Conservation (phyloP, 1,140 invertebrate genomes). For the Sinonovacula constricta region DNA sequence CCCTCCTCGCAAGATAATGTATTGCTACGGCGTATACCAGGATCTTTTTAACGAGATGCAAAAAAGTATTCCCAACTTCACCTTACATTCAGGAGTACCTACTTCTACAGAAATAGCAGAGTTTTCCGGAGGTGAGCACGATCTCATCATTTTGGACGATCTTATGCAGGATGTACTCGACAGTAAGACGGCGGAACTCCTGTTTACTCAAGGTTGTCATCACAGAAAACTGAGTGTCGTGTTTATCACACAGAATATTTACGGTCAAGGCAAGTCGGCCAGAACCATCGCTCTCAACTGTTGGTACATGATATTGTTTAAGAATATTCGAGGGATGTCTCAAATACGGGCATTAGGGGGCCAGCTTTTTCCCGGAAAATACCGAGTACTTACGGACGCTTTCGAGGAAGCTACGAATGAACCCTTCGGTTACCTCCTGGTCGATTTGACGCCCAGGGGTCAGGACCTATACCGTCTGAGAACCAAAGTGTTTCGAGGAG, state of each 20-base stretch:
- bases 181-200: conserved; percentile 9
- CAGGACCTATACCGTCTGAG: conserved; percentile 11
- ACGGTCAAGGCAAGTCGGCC: conserved; percentile 5
- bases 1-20: neutral
- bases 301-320: conserved; percentile 15
- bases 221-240: conserved; percentile 13
- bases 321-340: conserved; percentile 24
- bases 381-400: neutral
- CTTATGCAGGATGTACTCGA: conserved; percentile 17
- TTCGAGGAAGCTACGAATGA: conserved; percentile 1
- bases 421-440: conserved; percentile 1
- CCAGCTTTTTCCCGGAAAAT: conserved; percentile 31
- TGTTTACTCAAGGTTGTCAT: conserved; percentile 45
- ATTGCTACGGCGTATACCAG: conserved; percentile 41
- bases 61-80: neutral
- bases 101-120: neutral
- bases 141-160: conserved; percentile 29
- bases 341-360: conserved; percentile 5
- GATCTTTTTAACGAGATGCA: conserved; percentile 14
- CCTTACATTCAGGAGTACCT: neutral
- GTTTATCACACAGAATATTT: conserved; percentile 33
- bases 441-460: conserved; percentile 1
- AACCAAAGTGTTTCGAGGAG: conserved; percentile 10
- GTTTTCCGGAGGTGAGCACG: conserved; percentile 9
- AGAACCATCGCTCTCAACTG: conserved; percentile 32